Conservation (phyloP, 1,140 invertebrate species). For the Brachionus rubens region DNA sequence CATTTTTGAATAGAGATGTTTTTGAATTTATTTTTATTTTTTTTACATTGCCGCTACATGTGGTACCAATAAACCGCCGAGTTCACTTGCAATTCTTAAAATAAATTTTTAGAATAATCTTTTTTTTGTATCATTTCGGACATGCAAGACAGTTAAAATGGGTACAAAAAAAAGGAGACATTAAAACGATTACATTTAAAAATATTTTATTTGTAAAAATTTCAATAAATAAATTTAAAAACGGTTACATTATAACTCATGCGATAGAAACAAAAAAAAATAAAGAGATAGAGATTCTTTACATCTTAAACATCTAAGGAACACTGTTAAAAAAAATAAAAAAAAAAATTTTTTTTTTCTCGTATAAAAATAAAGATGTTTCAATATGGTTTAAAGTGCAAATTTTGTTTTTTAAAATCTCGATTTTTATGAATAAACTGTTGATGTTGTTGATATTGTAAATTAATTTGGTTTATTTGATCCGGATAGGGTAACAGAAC, state of each 20-base stretch:
- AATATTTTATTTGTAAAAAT: too few relatives aligned
- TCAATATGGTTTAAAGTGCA: slow-evolving; percentile 33
- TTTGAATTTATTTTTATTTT: background rate
- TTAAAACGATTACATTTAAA: too few relatives aligned
- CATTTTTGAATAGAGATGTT: slow-evolving; percentile 25
- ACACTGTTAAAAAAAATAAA: slow-evolving; percentile 16
- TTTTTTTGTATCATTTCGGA: too few relatives aligned
- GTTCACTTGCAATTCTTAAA: slow-evolving; percentile 44
- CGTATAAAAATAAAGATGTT: background rate
- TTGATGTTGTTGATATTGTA: slow-evolving; percentile 8
- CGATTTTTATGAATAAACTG: background rate
- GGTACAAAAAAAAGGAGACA: slow-evolving; percentile 27
- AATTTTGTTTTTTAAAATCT: slow-evolving; percentile 16
- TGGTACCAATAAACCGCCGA: slow-evolving; percentile 43
- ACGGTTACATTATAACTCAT: too few relatives aligned
- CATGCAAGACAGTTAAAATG: slow-evolving; percentile 34
- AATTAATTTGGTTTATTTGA: slow-evolving; percentile 17
- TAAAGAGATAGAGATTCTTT: too few relatives aligned
- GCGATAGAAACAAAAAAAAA: too few relatives aligned
- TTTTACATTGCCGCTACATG: slow-evolving; percentile 29
- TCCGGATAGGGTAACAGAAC: slow-evolving; percentile 5
- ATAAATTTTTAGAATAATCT: too few relatives aligned
- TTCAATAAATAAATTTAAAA: too few relatives aligned
- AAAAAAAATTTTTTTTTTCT: background rate
- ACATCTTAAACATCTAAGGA: slow-evolving; percentile 31